Base-by-base conservation (phyloP, 2,113 vertebrate species). In the Apistogramma diplotaenia region DNA sequence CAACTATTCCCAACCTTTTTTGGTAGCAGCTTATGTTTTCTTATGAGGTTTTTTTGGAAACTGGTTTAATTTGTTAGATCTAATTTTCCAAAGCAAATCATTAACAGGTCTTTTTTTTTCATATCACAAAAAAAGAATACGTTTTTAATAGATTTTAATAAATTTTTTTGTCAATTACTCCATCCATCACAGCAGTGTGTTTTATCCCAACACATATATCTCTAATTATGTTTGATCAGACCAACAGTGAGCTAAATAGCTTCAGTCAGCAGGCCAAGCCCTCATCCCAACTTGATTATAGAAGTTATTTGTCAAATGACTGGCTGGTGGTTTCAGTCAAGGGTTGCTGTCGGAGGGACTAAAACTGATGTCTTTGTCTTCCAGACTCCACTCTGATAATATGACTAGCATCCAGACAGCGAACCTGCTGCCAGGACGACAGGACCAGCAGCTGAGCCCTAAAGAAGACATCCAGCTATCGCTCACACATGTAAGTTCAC, bases 401-500 rank as follows among this genome's bases (percentile, higher is more conserved):
- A 85, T 84, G 87, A 91, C 88, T 72, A 90, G 62, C 79, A 84
- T 91, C 79, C 92, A 93, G 83, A 81, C 83, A 59, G 84, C 10
- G 53, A 51, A 88, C 65, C 46, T 87, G 82, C 77, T 78, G 85
- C 57, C 88, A 84, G 89, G 80, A 83, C 89, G 76, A 82, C 85
- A 84, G 49, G 82, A 74, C 84, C 84, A 76, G 67, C 81, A 87
- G 79, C 87, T 57, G 37, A 73, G 72, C 81, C 78, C 85, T 49
- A 87, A 89, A 67, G 78, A 90, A 74, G 89, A 90, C 79, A 86
- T 91, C 62, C 91, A 87, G 80, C 89, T 92, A 51, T 84, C 90
- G 25, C 84, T 92, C 61, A 46, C 89, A 62, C 87, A 87, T 73
- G 93, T 91, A 71, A 67, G 89, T 87, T 51, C 16, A 70, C 8